Percentiles rank a stretch among this genome's conserved stretches.
These are phyloP conservation scores for Silurus glanis DNA, from an alignment of 2,113 vertebrate genomes.

Conservation along the genomic window DNA sequence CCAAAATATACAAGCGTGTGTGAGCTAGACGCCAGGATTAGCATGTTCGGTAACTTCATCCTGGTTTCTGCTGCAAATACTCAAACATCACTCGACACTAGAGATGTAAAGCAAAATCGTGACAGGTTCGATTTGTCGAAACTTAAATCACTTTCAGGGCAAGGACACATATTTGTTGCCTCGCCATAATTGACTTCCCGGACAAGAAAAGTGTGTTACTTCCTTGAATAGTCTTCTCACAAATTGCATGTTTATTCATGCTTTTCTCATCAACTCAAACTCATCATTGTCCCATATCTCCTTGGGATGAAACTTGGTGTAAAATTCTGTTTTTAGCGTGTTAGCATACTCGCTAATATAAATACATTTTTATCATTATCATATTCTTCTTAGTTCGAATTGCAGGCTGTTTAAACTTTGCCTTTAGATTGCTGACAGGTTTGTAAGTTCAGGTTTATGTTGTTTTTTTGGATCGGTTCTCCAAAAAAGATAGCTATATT, in stretches of 20 bases:
- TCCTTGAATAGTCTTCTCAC: background rate
- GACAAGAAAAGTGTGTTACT: background rate
- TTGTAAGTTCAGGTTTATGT: background rate
- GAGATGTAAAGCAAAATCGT: background rate
- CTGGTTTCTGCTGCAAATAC: background rate
- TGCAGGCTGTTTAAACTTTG: background rate
- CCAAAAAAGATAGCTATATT: background rate
- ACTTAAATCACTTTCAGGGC: background rate
- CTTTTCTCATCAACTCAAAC: background rate
- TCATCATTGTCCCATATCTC: background rate
- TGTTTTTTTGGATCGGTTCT: background rate
- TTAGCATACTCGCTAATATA: background rate
- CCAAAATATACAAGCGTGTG: conserved; percentile 12
- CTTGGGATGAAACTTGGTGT: background rate
- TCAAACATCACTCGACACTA: background rate
- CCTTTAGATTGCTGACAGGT: background rate
- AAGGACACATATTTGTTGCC: background rate
- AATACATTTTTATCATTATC: background rate
- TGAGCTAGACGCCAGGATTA: background rate
- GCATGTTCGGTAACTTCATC: background rate
- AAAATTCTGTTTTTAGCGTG: background rate
- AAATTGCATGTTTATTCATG: background rate
- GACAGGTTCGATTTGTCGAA: background rate
- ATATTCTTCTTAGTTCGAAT: background rate
- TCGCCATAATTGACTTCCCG: background rate